Evolutionary conservation across 2,797 vertebrate species (phyloP).

Genomic region (Pelodytes ibericus): DNA sequence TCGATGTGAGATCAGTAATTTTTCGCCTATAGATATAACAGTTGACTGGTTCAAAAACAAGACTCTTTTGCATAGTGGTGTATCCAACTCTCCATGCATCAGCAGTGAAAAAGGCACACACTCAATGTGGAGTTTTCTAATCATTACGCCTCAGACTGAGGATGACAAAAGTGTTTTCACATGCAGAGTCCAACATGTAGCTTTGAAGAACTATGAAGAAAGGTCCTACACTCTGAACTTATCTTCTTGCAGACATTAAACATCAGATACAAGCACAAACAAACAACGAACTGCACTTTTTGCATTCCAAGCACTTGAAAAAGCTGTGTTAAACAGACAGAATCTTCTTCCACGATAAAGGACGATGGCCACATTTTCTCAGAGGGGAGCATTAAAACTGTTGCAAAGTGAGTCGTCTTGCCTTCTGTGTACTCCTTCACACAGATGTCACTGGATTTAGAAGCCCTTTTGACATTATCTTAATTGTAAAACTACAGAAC

Average conservation of each 20-base stretch:
- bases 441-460: too few relatives aligned
- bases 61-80: conserved; percentile 18
- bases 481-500: too few relatives aligned
- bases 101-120: conserved; percentile 64
- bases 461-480: too few relatives aligned
- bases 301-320: too few relatives aligned
- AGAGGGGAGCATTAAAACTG: background rate
- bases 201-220: conserved; percentile 60
- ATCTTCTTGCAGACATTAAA: background rate
- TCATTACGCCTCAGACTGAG: conserved; percentile 46
- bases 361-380: background rate
- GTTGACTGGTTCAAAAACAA: conserved; percentile 67
- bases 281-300: background rate
- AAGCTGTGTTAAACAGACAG: too few relatives aligned
- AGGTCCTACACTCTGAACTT: conserved; percentile 54
- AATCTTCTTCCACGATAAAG: too few relatives aligned
- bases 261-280: background rate
- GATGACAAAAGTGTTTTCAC: conserved; percentile 36
- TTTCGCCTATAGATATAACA: conserved; percentile 63
- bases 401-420: background rate
- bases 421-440: background rate
- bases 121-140: conserved; percentile 68
- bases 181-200: conserved; percentile 58
- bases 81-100: conserved; percentile 64
- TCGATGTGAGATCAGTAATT: conserved; percentile 66